These are phyloP conservation scores for Hermatobates lingyangjiaoensis DNA, from an alignment of 1,140 invertebrate species.

Conservation along the genomic window DNA sequence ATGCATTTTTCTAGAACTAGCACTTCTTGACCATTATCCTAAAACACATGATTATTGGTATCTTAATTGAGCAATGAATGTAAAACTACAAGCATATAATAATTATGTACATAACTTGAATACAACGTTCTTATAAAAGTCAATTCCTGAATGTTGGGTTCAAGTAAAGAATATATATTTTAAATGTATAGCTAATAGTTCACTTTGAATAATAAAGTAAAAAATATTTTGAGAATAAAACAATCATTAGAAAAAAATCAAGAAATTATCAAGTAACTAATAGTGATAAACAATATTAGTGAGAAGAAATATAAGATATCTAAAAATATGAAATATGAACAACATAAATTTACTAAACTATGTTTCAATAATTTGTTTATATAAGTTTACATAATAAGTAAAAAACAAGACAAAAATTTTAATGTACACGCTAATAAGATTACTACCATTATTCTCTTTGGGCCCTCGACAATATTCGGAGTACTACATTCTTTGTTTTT, in stretches of 20 bases:
- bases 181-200: too few species aligned
- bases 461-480: conserved; percentile 25
- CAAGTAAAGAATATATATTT: too few species aligned
- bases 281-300: background rate
- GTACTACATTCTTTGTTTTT: conserved; percentile 23
- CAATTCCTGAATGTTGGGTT: too few species aligned
- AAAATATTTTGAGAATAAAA: too few species aligned
- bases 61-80: background rate
- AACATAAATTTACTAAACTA: background rate
- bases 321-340: background rate
- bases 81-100: conserved; percentile 10
- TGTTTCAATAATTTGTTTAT: background rate
- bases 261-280: background rate
- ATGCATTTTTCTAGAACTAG: conserved; percentile 34
- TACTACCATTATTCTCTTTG: conserved; percentile 21
- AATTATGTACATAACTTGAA: background rate
- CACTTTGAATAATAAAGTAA: too few species aligned
- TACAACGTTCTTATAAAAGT: too few species aligned
- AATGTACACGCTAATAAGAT: conserved; percentile 2
- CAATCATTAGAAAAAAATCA: too few species aligned
- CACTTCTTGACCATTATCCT: conserved; percentile 9
- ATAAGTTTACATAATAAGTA: background rate
- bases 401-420: conserved; percentile 4
- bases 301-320: background rate
- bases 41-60: background rate